Evolutionary conservation across 1,140 invertebrate species (phyloP), one percentile per base, ranked within the genome.

Genomic region (Drosophila albomicans): DNA sequence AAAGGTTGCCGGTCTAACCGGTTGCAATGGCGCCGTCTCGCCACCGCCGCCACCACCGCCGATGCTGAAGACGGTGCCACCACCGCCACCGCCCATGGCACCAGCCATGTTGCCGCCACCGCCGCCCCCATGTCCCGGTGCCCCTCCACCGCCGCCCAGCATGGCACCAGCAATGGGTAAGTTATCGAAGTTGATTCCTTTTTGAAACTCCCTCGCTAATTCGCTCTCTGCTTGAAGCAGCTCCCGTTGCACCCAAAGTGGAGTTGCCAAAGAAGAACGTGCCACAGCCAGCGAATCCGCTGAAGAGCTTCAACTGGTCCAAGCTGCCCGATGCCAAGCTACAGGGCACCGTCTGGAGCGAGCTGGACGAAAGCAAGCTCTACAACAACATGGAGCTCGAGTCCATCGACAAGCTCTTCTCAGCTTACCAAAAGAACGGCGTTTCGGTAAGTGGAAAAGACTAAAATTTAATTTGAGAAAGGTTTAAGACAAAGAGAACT

Each of bases 251-350:
- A 25, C 92, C 93, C 1, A 93, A 94, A 38, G 92, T 94, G 52
- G 94, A 94, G 56, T 87, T 93, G 52, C 93, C 94, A 38, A 95
- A 95, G 77, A 97, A 97, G 90, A 96, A 97, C 79, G 95, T 97
- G 64, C 98, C 98, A 74, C 97, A 98, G 84, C 97, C 98, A 4
- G 95, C 96, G 15, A 97, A 97, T 93, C 97, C 98, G 0, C 93
- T 99, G 1, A 99, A 99, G 92, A 98, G 98, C 28, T 98, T 99
- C 93, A 99, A 99, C 93, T 99, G 99, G 98, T 97, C 97, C 5
- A 99, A 99, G 88, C 94, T 99, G 73, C 96, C 98, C 1, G 97
- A 98, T 81, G 95, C 97, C 20, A 97, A 97, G 86, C 93, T 97
- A 0, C 95, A 95, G 72, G 98, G 98, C 4, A 99, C 98, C 0